Conservation (phyloP, 1,140 invertebrate genomes). For the Temnothorax curvispinosus region DNA sequence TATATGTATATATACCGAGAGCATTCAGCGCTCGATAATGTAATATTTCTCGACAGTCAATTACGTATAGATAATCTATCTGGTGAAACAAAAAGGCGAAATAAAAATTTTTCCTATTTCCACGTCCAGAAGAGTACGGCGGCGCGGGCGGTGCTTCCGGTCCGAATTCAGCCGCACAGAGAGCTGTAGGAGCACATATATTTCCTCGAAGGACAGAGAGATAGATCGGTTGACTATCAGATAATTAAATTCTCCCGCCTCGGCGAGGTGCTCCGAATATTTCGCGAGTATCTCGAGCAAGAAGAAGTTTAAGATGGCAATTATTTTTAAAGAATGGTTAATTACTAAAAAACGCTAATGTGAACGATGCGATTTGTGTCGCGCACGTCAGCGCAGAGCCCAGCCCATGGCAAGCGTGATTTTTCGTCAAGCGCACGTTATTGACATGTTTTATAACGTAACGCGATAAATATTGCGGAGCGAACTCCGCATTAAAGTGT, state of each 20-base stretch:
- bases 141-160: slow-evolving; percentile 59
- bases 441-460: neutral
- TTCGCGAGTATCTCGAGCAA: slow-evolving; percentile 65
- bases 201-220: slow-evolving; percentile 62
- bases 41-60: slow-evolving; percentile 49
- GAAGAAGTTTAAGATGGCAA: slow-evolving; percentile 33
- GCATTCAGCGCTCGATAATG: slow-evolving; percentile 32
- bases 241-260: slow-evolving; percentile 78
- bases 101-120: slow-evolving; percentile 71
- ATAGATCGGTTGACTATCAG: slow-evolving; percentile 78
- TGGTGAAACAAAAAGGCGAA: slow-evolving; percentile 11
- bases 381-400: no score
- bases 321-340: slow-evolving; percentile 35
- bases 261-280: slow-evolving; percentile 72
- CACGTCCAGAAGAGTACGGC: slow-evolving; percentile 28
- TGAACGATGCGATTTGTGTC: no score
- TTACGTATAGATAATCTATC: slow-evolving; percentile 58
- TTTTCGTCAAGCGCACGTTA: neutral
- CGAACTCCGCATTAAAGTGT: neutral
- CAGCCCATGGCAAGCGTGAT: no score
- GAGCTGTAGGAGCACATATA: slow-evolving; percentile 55
- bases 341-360: slow-evolving; percentile 32
- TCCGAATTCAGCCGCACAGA: slow-evolving; percentile 53
- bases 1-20: neutral
- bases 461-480: neutral